Conservation (phyloP, 2,888 invertebrate genomes). For the Syrphus vitripennis region DNA sequence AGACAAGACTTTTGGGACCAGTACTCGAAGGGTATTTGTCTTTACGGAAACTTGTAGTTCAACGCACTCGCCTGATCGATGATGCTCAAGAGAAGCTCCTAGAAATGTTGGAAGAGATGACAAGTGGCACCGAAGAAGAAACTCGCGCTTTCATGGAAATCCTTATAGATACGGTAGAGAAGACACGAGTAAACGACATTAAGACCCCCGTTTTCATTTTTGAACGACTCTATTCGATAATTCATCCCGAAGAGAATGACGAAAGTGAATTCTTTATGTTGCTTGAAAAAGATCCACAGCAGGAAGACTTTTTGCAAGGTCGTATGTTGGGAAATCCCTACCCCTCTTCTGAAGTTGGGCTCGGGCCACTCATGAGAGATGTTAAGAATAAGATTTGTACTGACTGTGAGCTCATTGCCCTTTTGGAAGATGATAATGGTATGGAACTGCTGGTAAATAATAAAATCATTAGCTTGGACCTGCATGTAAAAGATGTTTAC, state of each 20-base stretch:
- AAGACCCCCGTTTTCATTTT: conserved; percentile 99
- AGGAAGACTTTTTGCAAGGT: conserved; percentile 97
- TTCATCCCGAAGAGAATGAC: conserved; percentile 98
- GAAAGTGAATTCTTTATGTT: conserved; percentile 98
- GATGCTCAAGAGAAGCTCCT: conserved; percentile 97
- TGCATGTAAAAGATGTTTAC: conserved; percentile 96
- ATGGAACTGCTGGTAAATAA: conserved; percentile 99
- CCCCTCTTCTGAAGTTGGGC: conserved; percentile 94
- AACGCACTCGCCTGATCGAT: conserved; percentile 96
- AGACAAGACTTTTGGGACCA: conserved; percentile 89
- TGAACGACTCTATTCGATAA: conserved; percentile 97
- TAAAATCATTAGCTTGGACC: conserved; percentile 97
- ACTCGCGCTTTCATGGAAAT: conserved; percentile 98
- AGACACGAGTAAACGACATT: conserved; percentile 94
- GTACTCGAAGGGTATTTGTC: conserved; percentile 95
- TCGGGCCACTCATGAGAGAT: conserved; percentile 98
- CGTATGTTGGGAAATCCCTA: conserved; percentile 99
- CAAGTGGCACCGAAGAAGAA: conserved; percentile 96
- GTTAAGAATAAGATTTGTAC: conserved; percentile 99
- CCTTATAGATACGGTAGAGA: conserved; percentile 96
- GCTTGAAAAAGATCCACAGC: conserved; percentile 98
- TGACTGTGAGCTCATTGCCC: conserved; percentile 98
- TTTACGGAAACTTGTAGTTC: conserved; percentile 93
- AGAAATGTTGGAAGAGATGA: conserved; percentile 97
- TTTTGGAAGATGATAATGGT: conserved; percentile 98